Base-by-base conservation (phyloP, 2,888 invertebrate species). In the Epicampocera succincta region DNA sequence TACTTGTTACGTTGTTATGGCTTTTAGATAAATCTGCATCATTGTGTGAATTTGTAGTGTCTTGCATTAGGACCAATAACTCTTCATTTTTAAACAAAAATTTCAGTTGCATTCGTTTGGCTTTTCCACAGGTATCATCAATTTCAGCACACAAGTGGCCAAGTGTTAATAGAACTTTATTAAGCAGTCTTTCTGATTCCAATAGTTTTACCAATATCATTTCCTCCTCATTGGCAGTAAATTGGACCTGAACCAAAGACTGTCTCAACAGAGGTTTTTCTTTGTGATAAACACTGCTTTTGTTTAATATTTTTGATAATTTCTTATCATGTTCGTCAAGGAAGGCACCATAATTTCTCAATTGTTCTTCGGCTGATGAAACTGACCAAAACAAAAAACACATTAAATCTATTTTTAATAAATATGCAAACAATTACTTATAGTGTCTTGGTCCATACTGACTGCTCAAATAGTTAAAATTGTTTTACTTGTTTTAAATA, bases 141-240 rank as follows among this genome's bases (percentile, higher is more conserved):
- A 96, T 94, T 92, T 98, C 98, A 85, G 94, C 92, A 90, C 96
- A 96, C 1, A 97, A 91, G 9, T 95, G 94, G 15, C 95, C 94
- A 77, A 98, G 93, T 0, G 96, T 95, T 50, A 95, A 94, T 9
- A 98, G 91, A 56, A 97, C 93, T 91, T 96, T 95, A 42, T 95
- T 95, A 86, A 97, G 92, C 61, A 95, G 92, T 87, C 95, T 95
- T 90, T 97, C 97, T 25, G 96, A 96, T 84, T 95, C 94, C 12
- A 96, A 94, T 80, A 97, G 90, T 84, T 95, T 93, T 40, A 95
- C 91, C 40, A 96, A 89, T 4, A 93, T 92, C 13, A 94, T 92
- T 84, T 93, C 92, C 90, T 97, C 96, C 21, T 83, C 79, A 77
- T 87, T 84, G 21, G 84, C 75, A 1, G 81, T 83, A 29, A 86